Evolutionary conservation across 2,888 invertebrate species (phyloP).

Genomic region (Ochropleura plecta): DNA sequence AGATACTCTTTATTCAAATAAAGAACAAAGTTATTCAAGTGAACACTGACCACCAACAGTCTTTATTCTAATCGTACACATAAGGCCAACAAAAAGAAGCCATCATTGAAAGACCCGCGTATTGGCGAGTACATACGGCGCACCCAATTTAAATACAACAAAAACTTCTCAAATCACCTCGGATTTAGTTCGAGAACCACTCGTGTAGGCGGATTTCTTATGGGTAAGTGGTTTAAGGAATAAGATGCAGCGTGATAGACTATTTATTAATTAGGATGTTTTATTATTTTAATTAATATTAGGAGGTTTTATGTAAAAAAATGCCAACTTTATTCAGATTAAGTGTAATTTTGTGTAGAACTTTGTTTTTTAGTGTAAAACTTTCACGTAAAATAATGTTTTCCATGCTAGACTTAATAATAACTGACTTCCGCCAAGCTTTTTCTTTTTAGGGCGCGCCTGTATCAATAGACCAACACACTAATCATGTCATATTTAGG

Average conservation of each 20-base stretch:
- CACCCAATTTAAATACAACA: conserved; percentile 88
- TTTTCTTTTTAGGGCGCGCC: too few relatives aligned
- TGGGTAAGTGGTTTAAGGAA: conserved; percentile 65
- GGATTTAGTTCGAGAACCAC: conserved; percentile 85
- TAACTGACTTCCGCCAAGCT: too few relatives aligned
- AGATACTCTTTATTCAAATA: not conserved
- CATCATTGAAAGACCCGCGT: conserved; percentile 50
- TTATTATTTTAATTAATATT: not conserved
- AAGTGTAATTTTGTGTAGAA: too few relatives aligned
- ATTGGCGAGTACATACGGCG: conserved; percentile 76
- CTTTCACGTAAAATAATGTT: too few relatives aligned
- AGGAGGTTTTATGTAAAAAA: too few relatives aligned
- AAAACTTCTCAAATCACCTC: conserved; percentile 87
- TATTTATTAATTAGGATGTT: not conserved
- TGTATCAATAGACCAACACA: too few relatives aligned
- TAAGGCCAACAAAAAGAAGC: conserved; percentile 24
- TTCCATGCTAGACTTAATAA: too few relatives aligned
- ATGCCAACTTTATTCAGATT: too few relatives aligned
- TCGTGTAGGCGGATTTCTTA: conserved; percentile 87
- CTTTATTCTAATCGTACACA: conserved; percentile 25
- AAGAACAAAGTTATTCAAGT: conserved; percentile 7
- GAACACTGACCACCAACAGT: not conserved
- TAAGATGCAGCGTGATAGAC: conserved; percentile 40
- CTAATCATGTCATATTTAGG: too few relatives aligned
- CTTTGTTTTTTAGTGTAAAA: too few relatives aligned